Conservation (phyloP, 2,888 invertebrate genomes). For the Tenthredo scrophulariae region DNA sequence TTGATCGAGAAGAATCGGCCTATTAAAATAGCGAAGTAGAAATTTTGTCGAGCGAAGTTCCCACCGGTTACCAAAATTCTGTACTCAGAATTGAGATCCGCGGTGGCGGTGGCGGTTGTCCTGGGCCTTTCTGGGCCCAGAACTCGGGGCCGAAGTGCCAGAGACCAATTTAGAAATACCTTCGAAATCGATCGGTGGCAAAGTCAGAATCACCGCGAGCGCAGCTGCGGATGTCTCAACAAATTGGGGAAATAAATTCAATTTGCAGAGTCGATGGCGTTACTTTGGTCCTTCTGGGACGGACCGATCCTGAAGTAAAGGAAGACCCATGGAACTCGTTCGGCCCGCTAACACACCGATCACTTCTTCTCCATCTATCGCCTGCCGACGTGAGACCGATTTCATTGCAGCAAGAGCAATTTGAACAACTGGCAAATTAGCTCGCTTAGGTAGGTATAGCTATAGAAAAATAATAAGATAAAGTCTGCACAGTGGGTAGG, state of each 20-base stretch:
- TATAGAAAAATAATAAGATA: background rate
- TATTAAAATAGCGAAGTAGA: slow-evolving; percentile 66
- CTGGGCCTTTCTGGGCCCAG: slow-evolving; percentile 51
- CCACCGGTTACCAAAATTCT: slow-evolving; percentile 40
- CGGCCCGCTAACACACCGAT: slow-evolving; percentile 44
- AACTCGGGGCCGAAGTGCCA: slow-evolving; percentile 37
- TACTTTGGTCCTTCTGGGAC: background rate
- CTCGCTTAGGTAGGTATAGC: background rate
- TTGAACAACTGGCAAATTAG: slow-evolving; percentile 49
- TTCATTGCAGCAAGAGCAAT: slow-evolving; percentile 39
- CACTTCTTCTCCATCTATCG: slow-evolving; percentile 51
- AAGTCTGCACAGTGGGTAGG: background rate
- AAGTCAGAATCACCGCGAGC: slow-evolving; percentile 47
- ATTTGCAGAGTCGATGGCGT: slow-evolving; percentile 52
- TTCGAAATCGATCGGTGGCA: slow-evolving; percentile 65
- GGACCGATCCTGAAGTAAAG: background rate
- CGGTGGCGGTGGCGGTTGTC: slow-evolving; percentile 56
- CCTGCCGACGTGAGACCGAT: slow-evolving; percentile 32
- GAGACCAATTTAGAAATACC: slow-evolving; percentile 73
- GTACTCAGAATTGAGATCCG: slow-evolving; percentile 67
- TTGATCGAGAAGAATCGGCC: slow-evolving; percentile 59
- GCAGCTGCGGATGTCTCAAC: slow-evolving; percentile 63
- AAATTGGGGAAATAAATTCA: slow-evolving; percentile 70
- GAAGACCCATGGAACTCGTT: slow-evolving; percentile 4
- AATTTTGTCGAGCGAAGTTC: slow-evolving; percentile 30